Conservation (phyloP, 2,888 invertebrate species). For the Myopa tessellatipennis region DNA sequence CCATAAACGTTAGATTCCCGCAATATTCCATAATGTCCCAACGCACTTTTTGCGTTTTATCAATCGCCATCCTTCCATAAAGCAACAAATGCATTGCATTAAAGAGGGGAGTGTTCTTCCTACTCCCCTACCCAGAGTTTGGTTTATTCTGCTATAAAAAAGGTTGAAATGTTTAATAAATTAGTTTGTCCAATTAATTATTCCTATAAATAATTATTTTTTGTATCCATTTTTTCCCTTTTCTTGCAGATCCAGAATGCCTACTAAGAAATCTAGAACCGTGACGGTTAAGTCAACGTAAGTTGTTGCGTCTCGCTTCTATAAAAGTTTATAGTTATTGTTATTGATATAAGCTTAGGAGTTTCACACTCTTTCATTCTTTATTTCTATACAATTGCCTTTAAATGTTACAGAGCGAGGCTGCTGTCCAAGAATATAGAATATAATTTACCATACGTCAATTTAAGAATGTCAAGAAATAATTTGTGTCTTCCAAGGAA, state of each 20-base stretch:
- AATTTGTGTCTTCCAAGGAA: constrained; percentile 48
- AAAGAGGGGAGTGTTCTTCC: no score
- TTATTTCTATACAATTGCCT: constrained; percentile 33
- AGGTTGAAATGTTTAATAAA: background rate
- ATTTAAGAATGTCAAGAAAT: constrained; percentile 48
- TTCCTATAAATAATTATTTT: no score
- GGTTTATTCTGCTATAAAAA: background rate
- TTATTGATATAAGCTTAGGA: background rate
- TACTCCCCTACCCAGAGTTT: no score
- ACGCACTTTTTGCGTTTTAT: no score
- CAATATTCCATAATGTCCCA: no score
- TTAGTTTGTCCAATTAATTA: background rate
- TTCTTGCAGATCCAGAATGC: constrained; percentile 50
- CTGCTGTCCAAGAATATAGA: constrained; percentile 33
- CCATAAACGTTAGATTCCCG: no score
- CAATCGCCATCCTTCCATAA: no score
- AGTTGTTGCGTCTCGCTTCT: background rate
- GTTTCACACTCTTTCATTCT: constrained; percentile 4
- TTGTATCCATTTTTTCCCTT: background rate
- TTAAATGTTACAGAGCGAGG: constrained; percentile 38
- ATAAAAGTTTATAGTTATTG: background rate
- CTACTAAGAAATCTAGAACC: constrained; percentile 44
- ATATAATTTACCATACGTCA: constrained; percentile 43
- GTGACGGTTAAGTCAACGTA: constrained; percentile 18
- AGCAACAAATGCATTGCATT: no score